Evolutionary conservation across 2,888 invertebrate species (phyloP), one percentile per base, ranked within the genome.

Genomic region (Aethes cnicana): DNA sequence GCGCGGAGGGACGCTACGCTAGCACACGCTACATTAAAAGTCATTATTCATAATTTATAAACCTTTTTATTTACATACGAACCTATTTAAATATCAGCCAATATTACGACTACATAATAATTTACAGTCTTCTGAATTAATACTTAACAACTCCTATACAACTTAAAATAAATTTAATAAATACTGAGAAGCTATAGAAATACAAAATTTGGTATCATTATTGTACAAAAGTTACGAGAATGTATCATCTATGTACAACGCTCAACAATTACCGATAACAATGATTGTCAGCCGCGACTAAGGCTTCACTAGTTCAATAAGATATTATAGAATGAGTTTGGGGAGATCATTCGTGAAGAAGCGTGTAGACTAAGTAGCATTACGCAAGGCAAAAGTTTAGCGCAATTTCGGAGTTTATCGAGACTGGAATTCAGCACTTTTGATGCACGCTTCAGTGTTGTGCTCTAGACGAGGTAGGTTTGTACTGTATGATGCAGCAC

Each of bases 71-170:
- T 87, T 81, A 83, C 77, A 74, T 81, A 74, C 43, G 35, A 36
- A 36, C 72, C 85, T 87, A 87, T 87, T 86, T 84, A 86, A 86
- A 87, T 83, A 83, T 84, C 84, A 83, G 84, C 82, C 81, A 77
- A 80, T 84, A 81, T 79, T 81, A 81, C 72, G 80, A 76, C 85
- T 86, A 87, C 84, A 83, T 80, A 85, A 82, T 84, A 86, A 83
- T 84, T 82, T 88, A 89, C 88, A 89, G 88, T 89, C 88, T 89
- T 89, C 83, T 83, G 76, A 81, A 87, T 79, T 84, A 88, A 88
- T 87, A 89, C 84, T 85, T 82, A 77, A 76, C 83, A 81, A 77
- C 74, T 69, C 67, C 76, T 71, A 69, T 69, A 74, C 69, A 66
- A 68, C 72, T 78, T 74, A 77, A 76, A 82, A 52, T 43, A 82